A percentile compares a stretch with the other conserved stretches of the same genome.
phyloP scores from a whole-genome alignment of 2,888 invertebrate species.

The Cataglyphis albicans region DNA sequence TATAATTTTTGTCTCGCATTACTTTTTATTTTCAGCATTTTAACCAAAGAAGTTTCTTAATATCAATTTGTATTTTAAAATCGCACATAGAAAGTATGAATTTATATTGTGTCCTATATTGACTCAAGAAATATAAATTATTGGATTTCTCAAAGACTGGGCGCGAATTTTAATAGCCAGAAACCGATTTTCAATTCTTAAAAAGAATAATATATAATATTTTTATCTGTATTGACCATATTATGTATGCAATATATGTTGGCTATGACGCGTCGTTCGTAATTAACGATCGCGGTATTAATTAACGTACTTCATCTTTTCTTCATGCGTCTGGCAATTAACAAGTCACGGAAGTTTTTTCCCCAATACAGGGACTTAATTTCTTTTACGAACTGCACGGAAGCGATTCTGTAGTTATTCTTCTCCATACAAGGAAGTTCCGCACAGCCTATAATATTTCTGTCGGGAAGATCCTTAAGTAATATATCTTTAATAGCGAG shows the following conservation, averaged over 20 bases:
- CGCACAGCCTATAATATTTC: conserved; percentile 46
- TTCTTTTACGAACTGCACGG: conserved; percentile 29
- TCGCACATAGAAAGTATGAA: not conserved
- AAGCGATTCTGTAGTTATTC: conserved; percentile 46
- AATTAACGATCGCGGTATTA: conserved; percentile 40
- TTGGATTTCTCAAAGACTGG: not conserved
- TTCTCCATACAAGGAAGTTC: conserved; percentile 34
- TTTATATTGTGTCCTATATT: conserved; percentile 4
- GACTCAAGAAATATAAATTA: not conserved
- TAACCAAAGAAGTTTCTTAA: not conserved
- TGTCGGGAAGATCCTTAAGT: conserved; percentile 26
- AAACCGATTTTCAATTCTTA: not conserved
- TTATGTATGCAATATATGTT: not conserved
- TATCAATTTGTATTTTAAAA: not conserved
- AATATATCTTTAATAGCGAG: conserved; percentile 29
- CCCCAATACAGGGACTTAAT: conserved; percentile 26
- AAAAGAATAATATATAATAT: not conserved
- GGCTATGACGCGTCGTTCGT: not conserved
- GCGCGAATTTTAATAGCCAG: not conserved
- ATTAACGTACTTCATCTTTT: conserved; percentile 34
- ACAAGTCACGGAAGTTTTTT: conserved; percentile 25
- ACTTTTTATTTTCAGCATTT: not conserved
- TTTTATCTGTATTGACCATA: not conserved
- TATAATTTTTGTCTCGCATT: not conserved
- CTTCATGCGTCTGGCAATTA: conserved; percentile 28